Base-by-base conservation (phyloP, 2,888 invertebrate species). In the Pterostichus niger region DNA sequence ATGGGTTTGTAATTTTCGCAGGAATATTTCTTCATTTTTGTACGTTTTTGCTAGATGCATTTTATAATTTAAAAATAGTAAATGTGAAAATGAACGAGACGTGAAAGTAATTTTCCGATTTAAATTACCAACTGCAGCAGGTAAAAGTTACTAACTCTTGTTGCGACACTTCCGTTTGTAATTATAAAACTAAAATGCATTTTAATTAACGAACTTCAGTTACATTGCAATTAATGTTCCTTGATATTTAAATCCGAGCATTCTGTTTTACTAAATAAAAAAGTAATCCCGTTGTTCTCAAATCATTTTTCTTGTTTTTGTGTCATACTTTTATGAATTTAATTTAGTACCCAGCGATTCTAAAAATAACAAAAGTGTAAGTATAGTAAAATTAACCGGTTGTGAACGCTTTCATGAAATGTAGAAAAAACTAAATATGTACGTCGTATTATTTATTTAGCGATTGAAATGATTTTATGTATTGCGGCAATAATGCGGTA, bases 121-220 rank as follows among this genome's bases (percentile, higher is more conserved):
- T 49, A 49, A 49, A 49, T 49, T 49, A 49, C 49, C n/a, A n/a
- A 49, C 49, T 49, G 49, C 49, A 49, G 6, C n/a, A 49, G 49
- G 49, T 49, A 49, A 13, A 49, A 49, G 49, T 49, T 49, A 49
- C 13, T 49, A 49, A 49, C 4, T 49, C n/a, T n/a, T 5, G 13
- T n/a, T 49, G 49, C 11, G 13, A 49, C 13, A 49, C 13, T 49
- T 49, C 49, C 49, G 6, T 4, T 11, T 13, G 49, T 49, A 49
- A 49, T 49, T 49, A 49, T 49, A 13, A 49, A 49, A 49, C n/a
- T 49, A 49, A 49, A 13, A 40, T 49, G 49, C 49, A 5, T 49
- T 49, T 49, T 49, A 49, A 49, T 49, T 49, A 49, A 13, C 49
- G 13, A 49, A 49, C n/a, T 11, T 49, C 13, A 13, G 11, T n/a